Base-by-base conservation (phyloP, 2,113 vertebrate genomes). In the Gobius niger region DNA sequence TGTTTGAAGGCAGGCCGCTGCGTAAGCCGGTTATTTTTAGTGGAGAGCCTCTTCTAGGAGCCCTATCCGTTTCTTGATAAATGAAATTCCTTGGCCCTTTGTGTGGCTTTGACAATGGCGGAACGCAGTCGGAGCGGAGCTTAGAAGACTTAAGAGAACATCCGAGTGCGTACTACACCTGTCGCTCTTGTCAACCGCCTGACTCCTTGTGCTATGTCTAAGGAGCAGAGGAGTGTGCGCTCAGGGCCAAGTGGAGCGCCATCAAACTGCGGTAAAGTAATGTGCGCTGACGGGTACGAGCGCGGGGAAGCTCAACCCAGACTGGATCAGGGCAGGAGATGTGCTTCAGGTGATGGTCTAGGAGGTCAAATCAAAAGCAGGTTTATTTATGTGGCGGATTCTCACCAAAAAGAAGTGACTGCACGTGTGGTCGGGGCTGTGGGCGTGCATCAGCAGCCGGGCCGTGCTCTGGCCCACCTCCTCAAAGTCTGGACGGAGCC, bases 11-110 rank as follows among this genome's bases (percentile, higher is more conserved):
- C 62, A 9, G 34, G 46, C 62, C 24, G 4, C 15, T 59, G 70
- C 71, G 70, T 70, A 68, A 44, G 49, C 15, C 4, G 12, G 74
- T 68, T 87, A 83, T 82, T 85, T 77, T 73, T 82, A 73, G 77
- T 9, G 44, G 64, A 87, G 87, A 82, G 75, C 59, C 71, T 80
- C 81, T 82, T 86, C 63, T 65, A 71, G 82, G 75, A 82, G 81
- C 70, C 80, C 79, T 87, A 82, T 87, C 82, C 69, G 63, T 76
- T 44, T 88, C 86, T 85, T 87, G 88, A 90, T 86, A 84, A 88
- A 89, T 90, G 75, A 83, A 88, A 88, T 88, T 88, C 83, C 82
- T 89, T 70, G 70, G 72, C 82, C 63, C 65, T 34, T 78, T 72
- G 50, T 11, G 52, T 68, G 79, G 47, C 73, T 65, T 77, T 65